A percentile compares a stretch with the other conserved stretches of the same genome.
These are phyloP conservation scores for Trichomycterus rosablanca DNA, from an alignment of 2,113 vertebrate species.

Conservation along the genomic window DNA sequence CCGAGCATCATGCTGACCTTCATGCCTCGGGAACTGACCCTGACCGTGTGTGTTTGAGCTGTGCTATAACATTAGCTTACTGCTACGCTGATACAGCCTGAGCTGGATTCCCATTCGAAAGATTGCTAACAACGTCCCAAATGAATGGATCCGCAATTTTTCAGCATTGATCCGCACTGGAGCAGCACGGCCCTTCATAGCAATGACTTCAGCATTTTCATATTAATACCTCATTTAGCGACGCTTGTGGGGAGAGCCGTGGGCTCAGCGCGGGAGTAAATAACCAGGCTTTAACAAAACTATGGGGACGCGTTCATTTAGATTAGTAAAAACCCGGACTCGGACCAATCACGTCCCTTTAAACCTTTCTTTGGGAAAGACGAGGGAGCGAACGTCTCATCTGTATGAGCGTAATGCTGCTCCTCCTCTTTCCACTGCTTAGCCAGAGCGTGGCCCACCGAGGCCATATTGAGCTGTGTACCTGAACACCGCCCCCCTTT, in stretches of 20 bases:
- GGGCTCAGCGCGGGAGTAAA: constrained; percentile 67
- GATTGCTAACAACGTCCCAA: constrained; percentile 60
- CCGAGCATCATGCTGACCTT: constrained; percentile 15
- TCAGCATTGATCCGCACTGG: constrained; percentile 50
- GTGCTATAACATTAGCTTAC: not conserved
- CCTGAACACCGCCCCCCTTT: constrained; percentile 56
- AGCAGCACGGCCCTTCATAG: constrained; percentile 57
- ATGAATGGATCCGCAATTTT: constrained; percentile 60
- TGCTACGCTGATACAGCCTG: constrained; percentile 26
- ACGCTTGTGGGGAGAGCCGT: constrained; percentile 17
- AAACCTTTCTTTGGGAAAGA: constrained; percentile 9
- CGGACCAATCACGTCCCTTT: not conserved
- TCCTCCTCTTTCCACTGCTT: constrained; percentile 58
- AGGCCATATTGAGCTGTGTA: constrained; percentile 63
- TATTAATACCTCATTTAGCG: constrained; percentile 42
- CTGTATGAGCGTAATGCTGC: constrained; percentile 57
- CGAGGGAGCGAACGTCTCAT: constrained; percentile 58
- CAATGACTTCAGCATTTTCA: constrained; percentile 54
- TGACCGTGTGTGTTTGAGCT: not conserved
- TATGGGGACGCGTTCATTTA: constrained; percentile 70
- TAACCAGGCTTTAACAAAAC: constrained; percentile 75
- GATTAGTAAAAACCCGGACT: constrained; percentile 45
- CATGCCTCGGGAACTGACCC: constrained; percentile 3
- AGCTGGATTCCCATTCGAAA: constrained; percentile 33
- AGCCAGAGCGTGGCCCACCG: constrained; percentile 50